phyloP scores from a whole-genome alignment of 2,797 vertebrate species.

The Gymnoscopelus microlampas region DNA sequence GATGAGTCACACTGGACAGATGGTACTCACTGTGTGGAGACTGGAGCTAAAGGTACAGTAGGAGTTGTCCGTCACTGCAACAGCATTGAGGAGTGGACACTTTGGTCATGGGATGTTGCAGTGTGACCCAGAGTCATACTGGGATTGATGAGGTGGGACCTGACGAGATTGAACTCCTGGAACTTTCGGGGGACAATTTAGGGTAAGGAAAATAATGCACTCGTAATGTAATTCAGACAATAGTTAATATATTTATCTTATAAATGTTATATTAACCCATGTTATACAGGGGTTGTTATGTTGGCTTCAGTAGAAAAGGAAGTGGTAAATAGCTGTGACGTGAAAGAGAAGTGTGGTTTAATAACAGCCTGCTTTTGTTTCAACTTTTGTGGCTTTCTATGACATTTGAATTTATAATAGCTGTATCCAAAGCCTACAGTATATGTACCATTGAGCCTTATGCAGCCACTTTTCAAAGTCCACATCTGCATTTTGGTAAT shows the following conservation, averaged over 20 bases:
- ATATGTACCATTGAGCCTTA: background rate
- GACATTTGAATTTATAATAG: background rate
- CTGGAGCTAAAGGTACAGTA: slow-evolving; percentile 39
- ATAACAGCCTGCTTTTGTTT: slow-evolving; percentile 18
- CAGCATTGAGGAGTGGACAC: slow-evolving; percentile 35
- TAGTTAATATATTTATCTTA: background rate
- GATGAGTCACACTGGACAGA: slow-evolving; percentile 66
- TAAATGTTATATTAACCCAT: slow-evolving; percentile 2
- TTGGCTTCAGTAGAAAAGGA: slow-evolving; percentile 35
- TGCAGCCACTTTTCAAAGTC: background rate
- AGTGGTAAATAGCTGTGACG: slow-evolving; percentile 22
- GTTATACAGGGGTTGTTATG: slow-evolving; percentile 23
- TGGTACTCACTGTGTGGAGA: slow-evolving; percentile 72
- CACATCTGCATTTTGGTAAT: background rate
- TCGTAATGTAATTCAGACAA: background rate
- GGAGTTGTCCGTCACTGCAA: background rate
- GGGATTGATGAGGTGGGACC: slow-evolving; percentile 83
- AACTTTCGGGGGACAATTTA: slow-evolving; percentile 70
- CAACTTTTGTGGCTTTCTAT: slow-evolving; percentile 36
- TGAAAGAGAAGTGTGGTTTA: slow-evolving; percentile 4
- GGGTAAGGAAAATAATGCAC: slow-evolving; percentile 74
- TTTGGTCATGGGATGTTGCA: slow-evolving; percentile 86
- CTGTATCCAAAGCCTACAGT: too few species aligned
- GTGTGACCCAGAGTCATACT: slow-evolving; percentile 80
- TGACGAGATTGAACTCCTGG: slow-evolving; percentile 84